Conservation (phyloP, 2,888 invertebrate genomes). For the Cataglyphis altisquamis region DNA sequence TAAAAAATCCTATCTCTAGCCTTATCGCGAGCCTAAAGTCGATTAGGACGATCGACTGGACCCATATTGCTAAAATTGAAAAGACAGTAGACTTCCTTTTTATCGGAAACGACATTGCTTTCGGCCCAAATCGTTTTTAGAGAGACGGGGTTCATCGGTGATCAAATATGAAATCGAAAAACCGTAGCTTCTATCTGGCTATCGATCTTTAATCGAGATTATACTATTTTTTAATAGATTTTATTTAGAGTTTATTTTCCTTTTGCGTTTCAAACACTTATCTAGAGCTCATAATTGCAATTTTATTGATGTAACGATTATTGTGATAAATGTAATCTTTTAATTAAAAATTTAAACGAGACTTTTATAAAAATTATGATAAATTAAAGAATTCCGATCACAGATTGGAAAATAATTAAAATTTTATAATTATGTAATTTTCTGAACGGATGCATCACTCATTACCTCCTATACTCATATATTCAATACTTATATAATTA, state of each 20-base stretch:
- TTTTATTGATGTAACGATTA: conserved; percentile 20
- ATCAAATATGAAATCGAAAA: conserved; percentile 38
- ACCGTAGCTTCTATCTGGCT: neutral
- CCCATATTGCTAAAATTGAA: conserved; percentile 46
- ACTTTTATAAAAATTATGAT: neutral
- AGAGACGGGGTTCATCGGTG: neutral
- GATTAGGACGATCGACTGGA: conserved; percentile 47
- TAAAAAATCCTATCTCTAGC: conserved; percentile 70
- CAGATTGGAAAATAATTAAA: neutral
- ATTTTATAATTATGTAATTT: conserved; percentile 9
- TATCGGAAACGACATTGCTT: conserved; percentile 40
- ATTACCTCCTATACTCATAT: neutral
- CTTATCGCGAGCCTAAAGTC: conserved; percentile 63
- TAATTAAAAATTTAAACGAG: neutral
- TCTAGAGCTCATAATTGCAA: neutral
- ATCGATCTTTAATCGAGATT: neutral
- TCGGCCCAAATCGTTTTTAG: conserved; percentile 5
- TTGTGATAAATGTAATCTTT: neutral
- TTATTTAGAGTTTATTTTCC: neutral
- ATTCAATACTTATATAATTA: neutral
- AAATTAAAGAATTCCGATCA: neutral
- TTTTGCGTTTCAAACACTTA: neutral
- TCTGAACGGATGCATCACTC: neutral
- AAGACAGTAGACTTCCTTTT: conserved; percentile 58
- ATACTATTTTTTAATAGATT: neutral